Percentiles rank a stretch among this genome's conserved stretches.
These are phyloP conservation scores for Synanthedon tipuliformis DNA, from an alignment of 2,888 invertebrate genomes.

Conservation along the genomic window DNA sequence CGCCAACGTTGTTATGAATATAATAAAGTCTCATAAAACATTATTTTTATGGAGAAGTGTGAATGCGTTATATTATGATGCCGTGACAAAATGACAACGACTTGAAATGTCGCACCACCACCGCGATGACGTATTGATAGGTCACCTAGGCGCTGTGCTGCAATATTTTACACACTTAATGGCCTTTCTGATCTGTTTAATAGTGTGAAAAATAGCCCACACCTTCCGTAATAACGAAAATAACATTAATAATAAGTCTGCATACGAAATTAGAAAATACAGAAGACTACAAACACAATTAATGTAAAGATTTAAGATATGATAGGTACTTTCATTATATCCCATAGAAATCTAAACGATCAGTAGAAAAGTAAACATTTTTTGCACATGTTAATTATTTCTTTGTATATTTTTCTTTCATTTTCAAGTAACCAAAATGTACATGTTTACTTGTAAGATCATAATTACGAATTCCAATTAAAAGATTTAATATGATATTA, in stretches of 20 bases:
- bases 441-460: too few species aligned
- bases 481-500: too few species aligned
- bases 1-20: slow-evolving; percentile 3
- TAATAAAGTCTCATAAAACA: slow-evolving; percentile 26
- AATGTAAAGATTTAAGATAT: too few species aligned
- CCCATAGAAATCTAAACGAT: too few species aligned
- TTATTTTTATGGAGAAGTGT: slow-evolving; percentile 42
- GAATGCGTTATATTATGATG: too few species aligned
- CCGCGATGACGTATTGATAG: slow-evolving; percentile 43
- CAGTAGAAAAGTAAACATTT: too few species aligned
- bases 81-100: slow-evolving; percentile 2
- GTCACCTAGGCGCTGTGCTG: slow-evolving; percentile 32
- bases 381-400: too few species aligned
- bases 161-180: slow-evolving; percentile 41
- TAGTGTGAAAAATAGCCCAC: slow-evolving; percentile 36
- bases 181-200: slow-evolving; percentile 42
- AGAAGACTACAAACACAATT: too few species aligned
- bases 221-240: not conserved
- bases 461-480: too few species aligned
- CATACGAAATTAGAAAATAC: not conserved
- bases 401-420: too few species aligned
- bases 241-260: not conserved
- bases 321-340: too few species aligned
- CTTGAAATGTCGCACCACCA: slow-evolving; percentile 16
- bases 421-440: too few species aligned